phyloP scores from a whole-genome alignment of 1,140 invertebrate genomes.

The Luehdorfia chinensis region DNA sequence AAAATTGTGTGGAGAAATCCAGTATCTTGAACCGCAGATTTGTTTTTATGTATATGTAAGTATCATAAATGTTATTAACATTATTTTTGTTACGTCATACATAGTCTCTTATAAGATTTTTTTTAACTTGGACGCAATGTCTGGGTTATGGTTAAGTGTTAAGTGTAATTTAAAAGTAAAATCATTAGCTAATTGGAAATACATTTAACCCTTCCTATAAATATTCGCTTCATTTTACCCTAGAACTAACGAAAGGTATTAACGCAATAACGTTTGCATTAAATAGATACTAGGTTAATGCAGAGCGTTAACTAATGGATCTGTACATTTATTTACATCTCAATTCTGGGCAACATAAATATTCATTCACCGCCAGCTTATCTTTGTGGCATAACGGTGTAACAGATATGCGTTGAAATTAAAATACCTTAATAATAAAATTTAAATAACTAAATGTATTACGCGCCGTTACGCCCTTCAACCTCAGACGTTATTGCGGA shows the following conservation, averaged over 20 bases:
- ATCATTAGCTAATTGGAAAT: not conserved
- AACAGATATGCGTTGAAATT: slow-evolving; percentile 20
- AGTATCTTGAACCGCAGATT: too few relatives aligned
- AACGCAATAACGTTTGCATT: slow-evolving; percentile 46
- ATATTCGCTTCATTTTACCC: slow-evolving; percentile 20
- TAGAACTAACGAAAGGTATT: slow-evolving; percentile 24
- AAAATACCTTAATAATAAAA: slow-evolving; percentile 16
- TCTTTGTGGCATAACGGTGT: slow-evolving; percentile 52
- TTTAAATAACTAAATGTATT: slow-evolving; percentile 12
- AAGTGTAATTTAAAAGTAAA: not conserved
- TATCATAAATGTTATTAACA: too few relatives aligned
- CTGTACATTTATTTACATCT: slow-evolving; percentile 70
- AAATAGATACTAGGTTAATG: slow-evolving; percentile 39
- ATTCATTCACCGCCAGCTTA: slow-evolving; percentile 56
- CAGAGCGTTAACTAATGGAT: slow-evolving; percentile 57
- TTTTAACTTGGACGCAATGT: too few relatives aligned
- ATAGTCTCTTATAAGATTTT: too few relatives aligned
- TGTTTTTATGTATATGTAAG: too few relatives aligned
- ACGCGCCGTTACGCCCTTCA: slow-evolving; percentile 9
- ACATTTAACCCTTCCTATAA: slow-evolving; percentile 7
- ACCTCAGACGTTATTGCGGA: slow-evolving; percentile 1
- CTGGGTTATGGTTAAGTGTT: not conserved
- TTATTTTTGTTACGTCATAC: too few relatives aligned
- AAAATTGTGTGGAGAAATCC: too few relatives aligned
- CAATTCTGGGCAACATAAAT: slow-evolving; percentile 61